Evolutionary conservation across 1,140 invertebrate species (phyloP).

Genomic region (Atopsyche davidsoni): DNA sequence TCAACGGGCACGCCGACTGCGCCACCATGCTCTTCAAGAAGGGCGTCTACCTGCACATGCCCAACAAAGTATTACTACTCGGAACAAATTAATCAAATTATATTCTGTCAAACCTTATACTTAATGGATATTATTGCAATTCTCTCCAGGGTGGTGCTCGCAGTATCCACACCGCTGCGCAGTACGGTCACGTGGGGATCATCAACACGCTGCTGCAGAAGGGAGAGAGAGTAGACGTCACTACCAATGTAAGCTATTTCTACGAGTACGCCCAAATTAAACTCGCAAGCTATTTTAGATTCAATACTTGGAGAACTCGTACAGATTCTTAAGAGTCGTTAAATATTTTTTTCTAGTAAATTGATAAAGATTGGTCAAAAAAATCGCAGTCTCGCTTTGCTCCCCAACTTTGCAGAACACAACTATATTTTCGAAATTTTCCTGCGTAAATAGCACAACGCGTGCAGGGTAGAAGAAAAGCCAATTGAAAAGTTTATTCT

Average conservation of each 20-base stretch:
- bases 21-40: slow-evolving; percentile 98
- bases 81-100: background rate
- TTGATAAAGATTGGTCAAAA: too few relatives aligned
- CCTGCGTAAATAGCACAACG: too few relatives aligned
- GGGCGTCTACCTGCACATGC: slow-evolving; percentile 99
- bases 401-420: too few relatives aligned
- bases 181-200: slow-evolving; percentile 92
- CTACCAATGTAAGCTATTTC: slow-evolving; percentile 72
- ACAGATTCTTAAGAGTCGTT: slow-evolving; percentile 4
- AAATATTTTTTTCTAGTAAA: too few relatives aligned
- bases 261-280: background rate
- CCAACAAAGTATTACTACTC: slow-evolving; percentile 73
- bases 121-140: background rate
- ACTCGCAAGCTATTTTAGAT: background rate
- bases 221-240: slow-evolving; percentile 92
- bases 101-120: background rate
- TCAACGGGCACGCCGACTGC: slow-evolving; percentile 95
- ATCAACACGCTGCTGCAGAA: slow-evolving; percentile 93
- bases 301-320: background rate
- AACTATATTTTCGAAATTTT: too few relatives aligned
- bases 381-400: too few relatives aligned
- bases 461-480: too few relatives aligned
- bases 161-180: slow-evolving; percentile 87
- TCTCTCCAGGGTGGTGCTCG: slow-evolving; percentile 75
- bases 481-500: too few relatives aligned